Evolutionary conservation across 2,113 vertebrate species (phyloP).

Genomic region (Ciconia stormi): DNA sequence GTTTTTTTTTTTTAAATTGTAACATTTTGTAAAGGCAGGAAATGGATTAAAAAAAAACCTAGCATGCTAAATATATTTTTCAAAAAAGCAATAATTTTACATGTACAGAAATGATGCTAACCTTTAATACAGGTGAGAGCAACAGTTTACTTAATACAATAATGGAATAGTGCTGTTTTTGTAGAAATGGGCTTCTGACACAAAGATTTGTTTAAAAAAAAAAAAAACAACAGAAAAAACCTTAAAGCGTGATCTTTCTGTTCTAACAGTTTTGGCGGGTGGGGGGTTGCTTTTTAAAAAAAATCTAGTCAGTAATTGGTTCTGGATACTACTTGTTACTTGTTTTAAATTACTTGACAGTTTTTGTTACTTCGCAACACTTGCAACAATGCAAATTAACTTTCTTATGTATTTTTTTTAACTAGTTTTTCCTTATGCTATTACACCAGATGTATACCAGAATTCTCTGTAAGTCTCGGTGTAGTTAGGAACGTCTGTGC

Average conservation of each 20-base stretch:
- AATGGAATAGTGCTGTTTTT: constrained; percentile 72
- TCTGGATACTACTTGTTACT: constrained; percentile 74
- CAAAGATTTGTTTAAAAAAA: constrained; percentile 78
- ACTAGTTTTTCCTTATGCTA: constrained; percentile 44
- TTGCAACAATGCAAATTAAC: constrained; percentile 72
- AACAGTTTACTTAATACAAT: constrained; percentile 76
- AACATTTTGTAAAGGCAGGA: constrained; percentile 85
- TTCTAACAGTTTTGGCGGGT: constrained; percentile 64
- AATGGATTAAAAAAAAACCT: constrained; percentile 67
- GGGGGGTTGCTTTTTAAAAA: constrained; percentile 9
- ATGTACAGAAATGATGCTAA: constrained; percentile 82
- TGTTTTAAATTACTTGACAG: constrained; percentile 74
- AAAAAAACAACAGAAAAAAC: constrained; percentile 50
- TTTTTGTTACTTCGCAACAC: constrained; percentile 64
- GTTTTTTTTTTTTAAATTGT: constrained; percentile 78
- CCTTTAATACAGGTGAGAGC: constrained; percentile 79
- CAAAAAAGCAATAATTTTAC: constrained; percentile 86
- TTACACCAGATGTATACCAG: constrained; percentile 44
- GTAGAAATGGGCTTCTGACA: constrained; percentile 78
- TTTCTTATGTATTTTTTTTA: constrained; percentile 41
- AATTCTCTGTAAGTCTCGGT: constrained; percentile 26
- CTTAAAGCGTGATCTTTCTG: constrained; percentile 72
- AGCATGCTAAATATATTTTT: constrained; percentile 88
- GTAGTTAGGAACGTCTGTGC: constrained; percentile 52
- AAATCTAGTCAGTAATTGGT: constrained; percentile 63